These are phyloP conservation scores for Leptopilina myrica DNA, from an alignment of 2,888 invertebrate species.

Conservation along the genomic window DNA sequence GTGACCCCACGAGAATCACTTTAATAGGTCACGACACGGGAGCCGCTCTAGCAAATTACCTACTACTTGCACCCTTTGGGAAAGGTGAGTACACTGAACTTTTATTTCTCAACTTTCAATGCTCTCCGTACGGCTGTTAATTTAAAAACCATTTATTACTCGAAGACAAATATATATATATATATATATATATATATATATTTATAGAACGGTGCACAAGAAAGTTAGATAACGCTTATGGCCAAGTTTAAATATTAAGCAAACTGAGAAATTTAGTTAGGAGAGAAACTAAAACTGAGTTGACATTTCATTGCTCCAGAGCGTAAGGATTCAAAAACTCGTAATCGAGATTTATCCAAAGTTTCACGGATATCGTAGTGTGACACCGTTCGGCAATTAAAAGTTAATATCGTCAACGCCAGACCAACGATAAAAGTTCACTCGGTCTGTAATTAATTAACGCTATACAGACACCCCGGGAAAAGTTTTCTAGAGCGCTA, in stretches of 20 bases:
- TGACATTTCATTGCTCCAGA: conserved; percentile 10
- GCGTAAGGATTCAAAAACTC: conserved; percentile 1
- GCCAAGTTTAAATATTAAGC: conserved; percentile 9
- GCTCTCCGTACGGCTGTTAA: background rate
- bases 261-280: conserved; percentile 14
- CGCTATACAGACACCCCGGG: conserved; percentile 14
- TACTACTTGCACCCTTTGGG: conserved; percentile 88
- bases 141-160: conserved; percentile 18
- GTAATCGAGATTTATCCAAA: conserved; percentile 26
- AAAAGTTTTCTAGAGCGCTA: conserved; percentile 23
- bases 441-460: conserved; percentile 33
- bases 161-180: background rate
- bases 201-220: background rate
- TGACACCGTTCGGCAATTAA: conserved; percentile 33
- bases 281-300: background rate
- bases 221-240: background rate
- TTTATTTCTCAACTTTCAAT: conserved; percentile 31
- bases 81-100: conserved; percentile 79
- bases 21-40: conserved; percentile 92
- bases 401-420: conserved; percentile 38
- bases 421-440: conserved; percentile 23
- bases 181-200: too few relatives aligned
- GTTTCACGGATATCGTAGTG: conserved; percentile 20
- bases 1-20: conserved; percentile 89
- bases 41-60: conserved; percentile 89